Conservation (phyloP, 2,797 vertebrate genomes). For the Leptatherina wallacei region DNA sequence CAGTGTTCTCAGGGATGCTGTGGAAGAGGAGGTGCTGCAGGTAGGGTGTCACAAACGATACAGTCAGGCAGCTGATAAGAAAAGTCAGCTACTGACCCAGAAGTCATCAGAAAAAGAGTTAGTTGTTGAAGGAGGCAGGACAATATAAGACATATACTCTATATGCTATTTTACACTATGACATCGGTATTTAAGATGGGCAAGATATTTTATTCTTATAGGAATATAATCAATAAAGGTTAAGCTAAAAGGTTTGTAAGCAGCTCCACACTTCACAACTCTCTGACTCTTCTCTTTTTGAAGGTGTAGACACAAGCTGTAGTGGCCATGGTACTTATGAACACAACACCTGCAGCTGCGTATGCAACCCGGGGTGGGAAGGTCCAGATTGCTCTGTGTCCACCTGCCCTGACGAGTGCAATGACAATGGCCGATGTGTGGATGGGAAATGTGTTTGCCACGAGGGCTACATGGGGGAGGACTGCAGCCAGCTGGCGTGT, state of each 20-base stretch:
- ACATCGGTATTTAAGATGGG: background rate
- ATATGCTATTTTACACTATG: background rate
- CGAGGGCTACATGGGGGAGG: slow-evolving; percentile 81
- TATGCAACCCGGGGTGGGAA: slow-evolving; percentile 88
- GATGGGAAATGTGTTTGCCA: slow-evolving; percentile 86
- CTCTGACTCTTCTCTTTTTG: background rate
- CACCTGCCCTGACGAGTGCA: slow-evolving; percentile 87
- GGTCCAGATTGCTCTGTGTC: slow-evolving; percentile 85
- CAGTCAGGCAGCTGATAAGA: background rate
- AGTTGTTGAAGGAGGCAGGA: background rate
- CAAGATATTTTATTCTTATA: background rate
- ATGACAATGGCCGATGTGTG: slow-evolving; percentile 84
- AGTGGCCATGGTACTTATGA: slow-evolving; percentile 85
- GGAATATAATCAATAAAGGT: background rate
- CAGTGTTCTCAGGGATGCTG: slow-evolving; percentile 87
- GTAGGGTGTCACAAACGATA: slow-evolving; percentile 31
- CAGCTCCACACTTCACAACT: background rate
- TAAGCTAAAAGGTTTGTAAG: background rate
- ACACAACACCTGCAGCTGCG: slow-evolving; percentile 82
- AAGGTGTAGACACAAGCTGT: slow-evolving; percentile 82
- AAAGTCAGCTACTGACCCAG: background rate
- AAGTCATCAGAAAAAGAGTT: background rate
- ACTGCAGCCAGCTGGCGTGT: slow-evolving; percentile 85
- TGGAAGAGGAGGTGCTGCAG: slow-evolving; percentile 72
- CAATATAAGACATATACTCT: background rate